Evolutionary conservation across 2,113 vertebrate species (phyloP), one percentile per base, ranked within the genome.

Genomic region (Phyllostomus hastatus): DNA sequence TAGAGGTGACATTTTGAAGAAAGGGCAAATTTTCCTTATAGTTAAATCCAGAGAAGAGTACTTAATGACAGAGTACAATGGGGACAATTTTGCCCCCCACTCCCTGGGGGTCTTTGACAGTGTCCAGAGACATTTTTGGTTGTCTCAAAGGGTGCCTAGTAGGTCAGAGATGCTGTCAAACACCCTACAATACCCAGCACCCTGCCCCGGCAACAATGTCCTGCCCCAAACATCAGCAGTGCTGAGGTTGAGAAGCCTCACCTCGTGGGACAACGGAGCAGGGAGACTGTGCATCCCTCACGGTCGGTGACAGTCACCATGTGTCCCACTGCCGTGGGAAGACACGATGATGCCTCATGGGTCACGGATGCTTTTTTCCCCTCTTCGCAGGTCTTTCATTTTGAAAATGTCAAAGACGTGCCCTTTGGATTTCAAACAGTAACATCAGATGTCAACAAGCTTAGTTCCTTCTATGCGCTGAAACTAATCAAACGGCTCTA

Each of bases 391-490:
- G 98, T 98, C 7, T 98, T 99, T 90, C 99, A 99, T 93, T 98
- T 99, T 93, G 98, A 99, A 97, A 98, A 99, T 17, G 98, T 99
- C 93, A 99, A 99, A 97, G 99, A 99, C 28, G 98, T 98, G 90
- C 98, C 98, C 82, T 99, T 99, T 0, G 98, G 98, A 70, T 99
- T 99, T 98, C 99, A 99, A 97, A 98, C 98, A 48, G 97, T 99
- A 79, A 98, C 98, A 64, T 98, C 98, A 17, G 98, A 99, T 67
- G 96, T 99, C 85, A 98, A 98, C 97, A 99, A 98, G 96, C 98
- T 99, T 80, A 98, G 97, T 72, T 98, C 98, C 75, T 98, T 98
- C 94, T 98, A 98, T 90, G 97, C 98, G 11, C 54, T 99, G 93
- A 99, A 99, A 97, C 96, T 99, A 88, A 96, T 99, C 95, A 99